Evolutionary conservation across 2,888 invertebrate species (phyloP), one percentile per base, ranked within the genome.

Genomic region (Chrysolina haemoptera): DNA sequence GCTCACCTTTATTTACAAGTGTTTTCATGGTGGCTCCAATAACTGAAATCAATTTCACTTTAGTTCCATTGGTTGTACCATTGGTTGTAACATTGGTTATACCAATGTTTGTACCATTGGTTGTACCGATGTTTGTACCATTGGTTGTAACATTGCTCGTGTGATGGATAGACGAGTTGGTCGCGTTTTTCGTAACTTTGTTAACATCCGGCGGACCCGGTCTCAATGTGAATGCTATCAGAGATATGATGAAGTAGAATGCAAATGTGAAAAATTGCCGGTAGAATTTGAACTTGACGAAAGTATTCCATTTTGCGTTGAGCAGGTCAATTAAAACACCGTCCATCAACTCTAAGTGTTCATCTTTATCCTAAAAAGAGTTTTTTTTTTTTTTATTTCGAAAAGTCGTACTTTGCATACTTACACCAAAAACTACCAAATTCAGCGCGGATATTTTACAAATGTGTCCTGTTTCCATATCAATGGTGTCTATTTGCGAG

Each of bases 221-320:
- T 3, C 99, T 91, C 63, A 96, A 89, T 1, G 95, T 95, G 84
- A 98, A 98, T 81, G 97, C 96, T 9, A 95, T 91, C 76, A 97
- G 88, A 4, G 98, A 97, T 63, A 97, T 91, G 40, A 97, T 85
- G 86, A 98, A 99, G 88, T 99, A 98, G 75, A 95, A 92, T 12
- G 95, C 92, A 88, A 99, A 99, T 70, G 96, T 90, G 76, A 95
- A 93, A 87, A 99, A 98, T 85, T 98, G 96, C 6, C 95, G 91
- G 87, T 98, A 98, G 88, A 98, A 98, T 75, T 98, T 96, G 77
- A 94, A 95, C 88, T 96, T 97, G 1, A 97, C 97, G 87, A 98
- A 99, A 0, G 98, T 95, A 84, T 98, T 96, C 99, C 99, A 99
- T 90, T 99, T 99, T 3, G 98, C 97, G 85, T 97, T 94, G 12